Evolutionary conservation across 2,113 vertebrate species (phyloP), one percentile per base, ranked within the genome.

Genomic region (Pseudorhombus dupliciocellatus): DNA sequence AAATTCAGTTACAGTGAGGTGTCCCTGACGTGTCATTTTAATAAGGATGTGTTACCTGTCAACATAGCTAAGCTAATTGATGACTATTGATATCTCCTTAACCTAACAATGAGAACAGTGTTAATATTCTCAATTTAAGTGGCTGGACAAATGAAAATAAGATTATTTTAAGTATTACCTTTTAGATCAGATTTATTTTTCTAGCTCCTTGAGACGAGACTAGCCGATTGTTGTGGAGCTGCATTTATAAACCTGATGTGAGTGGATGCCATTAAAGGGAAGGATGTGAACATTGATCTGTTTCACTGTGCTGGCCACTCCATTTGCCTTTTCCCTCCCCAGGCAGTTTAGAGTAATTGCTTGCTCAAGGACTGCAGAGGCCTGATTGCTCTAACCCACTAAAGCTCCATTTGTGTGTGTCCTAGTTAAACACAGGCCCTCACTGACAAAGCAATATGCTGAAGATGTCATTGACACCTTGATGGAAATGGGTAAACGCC

Each of bases 211-310:
- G 16, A 48, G 16, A 16, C 21, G 21, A 37, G 56, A 28, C 8
- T 31, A 25, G 48, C 4, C 20, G 30, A 34, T 50, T 50, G 20
- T 18, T 60, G 5, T 3, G 46, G 46, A 52, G 20, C 22, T 15
- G 1, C 62, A 15, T 66, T 68, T 55, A 20, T 46, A 40, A 59
- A 46, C 12, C 25, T 48, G 53, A 50, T 25, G 21, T 9, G 42
- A 56, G 70, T 59, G 58, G 54, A n/a, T 60, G 50, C 56, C 56
- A 75, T 81, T 77, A 76, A 65, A 66, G 59, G n/a, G 8, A 50
- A 26, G 66, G 65, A 77, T 73, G 70, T 1, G 34, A 52, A 37
- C 75, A 87, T 88, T 75, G 81, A 87, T 91, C 83, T 67, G 79
- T 78, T 88, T 73, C 37, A 4, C 70, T 83, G 65, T 50, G 78